Evolutionary conservation across 2,113 vertebrate genomes (phyloP).

Genomic region (Aviceda subcristata): DNA sequence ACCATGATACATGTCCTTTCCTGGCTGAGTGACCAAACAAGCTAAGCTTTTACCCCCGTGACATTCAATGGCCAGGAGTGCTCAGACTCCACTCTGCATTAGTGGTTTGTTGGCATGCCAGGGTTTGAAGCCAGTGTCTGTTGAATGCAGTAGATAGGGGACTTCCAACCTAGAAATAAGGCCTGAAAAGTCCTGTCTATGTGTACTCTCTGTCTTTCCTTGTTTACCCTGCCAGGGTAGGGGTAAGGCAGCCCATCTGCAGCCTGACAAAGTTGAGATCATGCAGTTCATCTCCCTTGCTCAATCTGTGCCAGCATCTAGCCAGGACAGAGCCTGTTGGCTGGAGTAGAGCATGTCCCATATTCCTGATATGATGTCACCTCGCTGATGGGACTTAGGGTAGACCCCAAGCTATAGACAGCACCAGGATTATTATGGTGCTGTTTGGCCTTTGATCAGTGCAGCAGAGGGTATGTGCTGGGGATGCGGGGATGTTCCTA

Average conservation of each 20-base stretch:
- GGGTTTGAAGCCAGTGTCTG: not conserved
- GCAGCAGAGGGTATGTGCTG: not conserved
- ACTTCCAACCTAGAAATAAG: not conserved
- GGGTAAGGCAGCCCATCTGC: not conserved
- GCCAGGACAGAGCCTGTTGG: not conserved
- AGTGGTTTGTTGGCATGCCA: not conserved
- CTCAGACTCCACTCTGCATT: fast-evolving
- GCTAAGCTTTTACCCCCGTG: not conserved
- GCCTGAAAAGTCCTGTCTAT: not conserved
- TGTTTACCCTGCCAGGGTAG: not conserved
- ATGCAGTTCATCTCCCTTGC: not conserved
- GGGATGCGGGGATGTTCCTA: not conserved
- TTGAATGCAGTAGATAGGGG: not conserved
- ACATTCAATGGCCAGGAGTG: not conserved
- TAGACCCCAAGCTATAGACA: not conserved
- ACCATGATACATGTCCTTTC: not conserved
- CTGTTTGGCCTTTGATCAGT: not conserved
- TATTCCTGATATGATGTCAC: not conserved
- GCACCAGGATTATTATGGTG: not conserved
- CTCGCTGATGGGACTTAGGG: not conserved
- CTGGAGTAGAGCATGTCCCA: not conserved
- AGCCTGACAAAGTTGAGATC: not conserved
- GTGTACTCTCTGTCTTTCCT: not conserved
- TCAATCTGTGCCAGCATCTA: not conserved
- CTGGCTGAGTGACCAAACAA: not conserved